phyloP scores from a whole-genome alignment of 2,888 invertebrate genomes.

The Lobophora halterata region DNA sequence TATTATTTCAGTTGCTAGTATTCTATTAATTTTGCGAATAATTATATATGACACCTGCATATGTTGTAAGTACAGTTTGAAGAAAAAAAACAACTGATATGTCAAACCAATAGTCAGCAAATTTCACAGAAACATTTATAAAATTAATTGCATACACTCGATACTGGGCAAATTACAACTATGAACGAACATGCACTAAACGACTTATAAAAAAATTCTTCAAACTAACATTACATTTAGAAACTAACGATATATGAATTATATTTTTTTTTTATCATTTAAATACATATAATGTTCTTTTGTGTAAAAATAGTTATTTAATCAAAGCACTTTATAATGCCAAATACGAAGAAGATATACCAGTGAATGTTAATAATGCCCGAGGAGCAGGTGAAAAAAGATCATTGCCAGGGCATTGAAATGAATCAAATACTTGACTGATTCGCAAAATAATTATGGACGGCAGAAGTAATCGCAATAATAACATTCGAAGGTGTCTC shows the following conservation, averaged over 20 bases:
- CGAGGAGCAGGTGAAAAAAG: constrained; percentile 44
- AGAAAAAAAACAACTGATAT: constrained; percentile 44
- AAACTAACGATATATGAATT: constrained; percentile 72
- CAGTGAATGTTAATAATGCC: constrained; percentile 58
- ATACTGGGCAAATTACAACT: constrained; percentile 65
- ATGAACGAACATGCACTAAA: constrained; percentile 75
- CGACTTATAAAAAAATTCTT: constrained; percentile 70
- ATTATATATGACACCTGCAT: not conserved
- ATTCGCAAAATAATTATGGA: constrained; percentile 74
- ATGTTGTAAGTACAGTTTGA: constrained; percentile 14
- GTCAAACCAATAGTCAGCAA: constrained; percentile 53
- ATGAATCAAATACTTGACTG: constrained; percentile 49
- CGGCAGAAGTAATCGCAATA: constrained; percentile 50
- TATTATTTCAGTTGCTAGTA: too few species aligned
- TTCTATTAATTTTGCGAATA: not conserved
- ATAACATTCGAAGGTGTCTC: constrained; percentile 28
- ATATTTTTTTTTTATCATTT: constrained; percentile 53
- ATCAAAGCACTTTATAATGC: constrained; percentile 55
- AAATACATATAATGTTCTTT: constrained; percentile 57
- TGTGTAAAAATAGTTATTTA: constrained; percentile 76
- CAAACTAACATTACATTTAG: constrained; percentile 70
- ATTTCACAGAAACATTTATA: constrained; percentile 46
- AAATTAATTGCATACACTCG: constrained; percentile 47
- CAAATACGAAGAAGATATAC: constrained; percentile 24
- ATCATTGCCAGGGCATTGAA: constrained; percentile 42